Conservation (phyloP, 2,113 vertebrate genomes). For the Myodes glareolus region DNA sequence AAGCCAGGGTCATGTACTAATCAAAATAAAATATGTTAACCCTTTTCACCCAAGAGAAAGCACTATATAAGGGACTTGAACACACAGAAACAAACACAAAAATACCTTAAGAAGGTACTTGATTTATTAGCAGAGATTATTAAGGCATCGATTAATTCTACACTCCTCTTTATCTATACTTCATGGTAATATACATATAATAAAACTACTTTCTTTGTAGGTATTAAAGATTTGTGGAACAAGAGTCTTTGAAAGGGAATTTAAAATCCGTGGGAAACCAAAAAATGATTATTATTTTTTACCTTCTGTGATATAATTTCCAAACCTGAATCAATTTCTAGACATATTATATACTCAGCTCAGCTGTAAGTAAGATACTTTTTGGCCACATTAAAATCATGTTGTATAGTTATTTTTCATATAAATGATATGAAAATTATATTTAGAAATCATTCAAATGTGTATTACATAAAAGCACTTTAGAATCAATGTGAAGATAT, state of each 20-base stretch:
- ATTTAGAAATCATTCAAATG: slow-evolving; percentile 4
- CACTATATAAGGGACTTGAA: neutral
- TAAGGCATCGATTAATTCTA: neutral
- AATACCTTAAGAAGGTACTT: neutral
- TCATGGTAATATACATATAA: neutral
- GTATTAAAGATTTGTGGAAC: neutral
- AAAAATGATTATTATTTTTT: neutral
- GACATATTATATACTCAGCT: neutral
- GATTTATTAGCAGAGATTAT: neutral
- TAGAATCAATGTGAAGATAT: neutral
- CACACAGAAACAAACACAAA: neutral
- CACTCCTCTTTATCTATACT: neutral
- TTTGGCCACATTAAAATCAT: neutral
- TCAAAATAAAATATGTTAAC: neutral
- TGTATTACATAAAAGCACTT: neutral
- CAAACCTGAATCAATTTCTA: neutral
- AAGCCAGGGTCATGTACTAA: neutral
- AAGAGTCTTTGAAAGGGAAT: neutral
- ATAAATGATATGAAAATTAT: neutral
- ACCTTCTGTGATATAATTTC: neutral
- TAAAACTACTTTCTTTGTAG: neutral
- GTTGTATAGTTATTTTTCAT: neutral
- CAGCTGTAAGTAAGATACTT: neutral
- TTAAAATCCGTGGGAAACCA: neutral
- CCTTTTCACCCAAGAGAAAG: neutral